Conservation (phyloP, 2,888 invertebrate genomes). For the Dolomedes plantarius region DNA sequence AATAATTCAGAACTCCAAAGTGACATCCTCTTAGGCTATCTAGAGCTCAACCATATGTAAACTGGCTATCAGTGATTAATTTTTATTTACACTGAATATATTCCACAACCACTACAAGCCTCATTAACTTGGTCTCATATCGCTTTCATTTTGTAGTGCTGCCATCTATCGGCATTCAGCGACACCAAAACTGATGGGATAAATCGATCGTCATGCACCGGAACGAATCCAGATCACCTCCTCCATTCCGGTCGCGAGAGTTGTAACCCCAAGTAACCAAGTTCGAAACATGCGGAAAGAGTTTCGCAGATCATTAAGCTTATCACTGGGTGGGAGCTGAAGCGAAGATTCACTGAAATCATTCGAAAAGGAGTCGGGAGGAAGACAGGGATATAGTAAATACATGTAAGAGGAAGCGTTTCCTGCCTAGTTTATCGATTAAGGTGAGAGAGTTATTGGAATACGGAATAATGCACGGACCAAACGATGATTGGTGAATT, state of each 20-base stretch:
- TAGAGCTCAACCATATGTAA: too few species aligned
- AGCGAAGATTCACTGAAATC: not conserved
- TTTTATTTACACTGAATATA: not conserved
- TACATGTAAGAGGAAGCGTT: not conserved
- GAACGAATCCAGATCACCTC: not conserved
- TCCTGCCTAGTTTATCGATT: not conserved
- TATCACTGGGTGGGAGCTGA: not conserved
- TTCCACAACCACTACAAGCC: not conserved
- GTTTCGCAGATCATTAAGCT: slow-evolving; percentile 3
- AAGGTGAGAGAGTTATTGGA: not conserved
- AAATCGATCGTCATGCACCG: not conserved
- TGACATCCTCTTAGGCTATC: too few species aligned
- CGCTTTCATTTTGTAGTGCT: not conserved
- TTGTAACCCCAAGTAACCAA: not conserved
- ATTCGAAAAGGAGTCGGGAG: not conserved
- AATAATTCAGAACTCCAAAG: too few species aligned
- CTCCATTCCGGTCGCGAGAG: not conserved
- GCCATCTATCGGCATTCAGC: not conserved
- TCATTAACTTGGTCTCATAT: not conserved
- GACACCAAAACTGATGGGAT: not conserved
- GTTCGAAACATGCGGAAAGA: slow-evolving; percentile 5
- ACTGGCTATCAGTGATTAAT: too few species aligned
- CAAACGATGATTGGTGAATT: too few species aligned
- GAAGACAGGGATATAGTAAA: too few species aligned
- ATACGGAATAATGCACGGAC: too few species aligned